Evolutionary conservation across 1,140 invertebrate genomes (phyloP), one percentile per base, ranked within the genome.

Genomic region (Tetramorium parvispinum): DNA sequence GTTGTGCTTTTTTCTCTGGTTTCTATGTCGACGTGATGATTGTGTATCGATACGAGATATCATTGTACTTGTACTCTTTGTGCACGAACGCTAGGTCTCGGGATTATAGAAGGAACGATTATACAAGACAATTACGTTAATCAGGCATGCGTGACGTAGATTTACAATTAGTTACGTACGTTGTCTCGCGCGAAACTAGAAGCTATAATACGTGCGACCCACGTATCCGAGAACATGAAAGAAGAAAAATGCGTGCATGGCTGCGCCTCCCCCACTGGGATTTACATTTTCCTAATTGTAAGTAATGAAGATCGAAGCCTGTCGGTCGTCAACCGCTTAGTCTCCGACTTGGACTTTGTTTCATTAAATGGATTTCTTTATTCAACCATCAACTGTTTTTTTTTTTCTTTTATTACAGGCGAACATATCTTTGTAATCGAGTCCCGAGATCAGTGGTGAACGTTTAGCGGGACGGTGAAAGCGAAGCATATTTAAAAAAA

Each of bases 1-100:
- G 79, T 83, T 83, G 79, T 83, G 53, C 79, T 83, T 59, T 73
- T 59, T 73, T 21, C n/a, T 73, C 53, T 57, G 40, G 27, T 49
- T 83, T 83, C 24, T 59, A 73, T 32, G 32, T 73, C 55, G 43
- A 27, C 68, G 51, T 57, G 24, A 73, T 66, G 46, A 32, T 32
- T 32, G 32, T 32, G 32, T 32, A 32, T 32, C 32, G 32, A 32
- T 32, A 32, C 32, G 32, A 68, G 43, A 68, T 73, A 63, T 57
- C 3, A 81, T 70, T 57, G 49, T 81, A 53, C n/a, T 53, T 53
- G 46, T 53, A 43, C 46, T 49, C 6, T 82, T 73, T 83, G 27
- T 73, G 66, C 79, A 43, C 16, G 79, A 73, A 46, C 24, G 24
- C 1, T 66, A 73, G 43, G 16, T 55, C 66, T 70, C 78, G 49